phyloP scores from a whole-genome alignment of 2,888 invertebrate genomes.

The Trachelus iudaicus region DNA sequence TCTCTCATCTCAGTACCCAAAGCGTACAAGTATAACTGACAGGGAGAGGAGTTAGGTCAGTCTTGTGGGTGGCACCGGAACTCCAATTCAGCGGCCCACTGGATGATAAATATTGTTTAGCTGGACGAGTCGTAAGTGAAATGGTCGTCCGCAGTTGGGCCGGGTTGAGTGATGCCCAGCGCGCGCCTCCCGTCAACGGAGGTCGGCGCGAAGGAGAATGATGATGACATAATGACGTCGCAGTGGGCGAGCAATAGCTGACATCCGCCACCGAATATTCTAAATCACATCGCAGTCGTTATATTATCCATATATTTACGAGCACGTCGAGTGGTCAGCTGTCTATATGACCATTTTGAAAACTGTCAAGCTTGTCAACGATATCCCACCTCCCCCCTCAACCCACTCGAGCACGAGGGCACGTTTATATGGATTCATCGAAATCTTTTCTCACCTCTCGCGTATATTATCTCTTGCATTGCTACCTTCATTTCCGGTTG shows the following conservation, averaged over 20 bases:
- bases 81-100: conserved; percentile 52
- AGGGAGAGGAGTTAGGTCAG: conserved; percentile 7
- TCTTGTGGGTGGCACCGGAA: conserved; percentile 56
- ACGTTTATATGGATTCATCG: neutral
- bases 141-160: conserved; percentile 41
- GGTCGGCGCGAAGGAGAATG: conserved; percentile 60
- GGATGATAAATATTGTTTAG: conserved; percentile 60
- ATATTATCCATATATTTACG: neutral
- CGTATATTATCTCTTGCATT: neutral
- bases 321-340: neutral
- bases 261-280: conserved; percentile 66
- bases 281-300: conserved; percentile 51
- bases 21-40: neutral
- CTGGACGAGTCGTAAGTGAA: conserved; percentile 43
- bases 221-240: conserved; percentile 66
- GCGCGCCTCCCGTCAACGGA: conserved; percentile 62
- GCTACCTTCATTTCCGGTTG: neutral
- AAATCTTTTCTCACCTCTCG: neutral
- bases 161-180: conserved; percentile 59
- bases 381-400: neutral
- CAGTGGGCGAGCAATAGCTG: conserved; percentile 66
- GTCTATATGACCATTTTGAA: neutral
- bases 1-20: neutral
- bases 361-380: neutral
- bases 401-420: neutral